Base-by-base conservation (phyloP, 2,113 vertebrate species). In the Anthoscopus minutus region DNA sequence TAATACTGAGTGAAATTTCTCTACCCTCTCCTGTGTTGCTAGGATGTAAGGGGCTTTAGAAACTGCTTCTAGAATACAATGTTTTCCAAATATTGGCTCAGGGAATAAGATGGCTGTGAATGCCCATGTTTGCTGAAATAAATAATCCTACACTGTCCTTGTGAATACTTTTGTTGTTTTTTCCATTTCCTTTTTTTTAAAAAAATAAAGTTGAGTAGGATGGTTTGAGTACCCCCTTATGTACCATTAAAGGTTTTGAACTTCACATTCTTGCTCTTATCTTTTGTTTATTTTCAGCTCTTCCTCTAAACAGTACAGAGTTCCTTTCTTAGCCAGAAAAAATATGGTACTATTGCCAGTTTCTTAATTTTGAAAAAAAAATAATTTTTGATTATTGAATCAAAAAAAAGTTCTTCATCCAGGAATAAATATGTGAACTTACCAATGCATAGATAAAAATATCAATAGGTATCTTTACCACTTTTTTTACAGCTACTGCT, bases 71-170 rank as follows among this genome's bases (percentile, higher is more conserved):
- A 87, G 77, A 97, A 92, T 88, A 81, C 57, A 94, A 37, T 94
- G 54, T 94, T 96, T 97, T 96, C 62, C 86, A 98, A 97, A 97
- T 96, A 96, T 92, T 97, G 96, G 87, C 80, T 96, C 83, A 96
- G 93, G 92, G 94, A 97, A 92, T 93, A 94, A 94, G 62, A 96
- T 74, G 65, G 33, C 86, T 88, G 54, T 84, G 79, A 93, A 90
- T 90, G 88, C 78, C 79, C 5, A 0, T 85, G 77, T 97, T 97
- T 97, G 73, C 74, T 91, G 86, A 83, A 95, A 95, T 93, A 97
- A 96, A 97, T 96, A 97, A 92, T 82, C 48, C 54, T 88, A 78
- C 35, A 88, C 80, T 93, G 37, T 76, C 61, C 79, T 81, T 91
- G 28, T 31, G 17, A 69, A 77, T 86, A 47, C 6, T 58, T 87